These are phyloP conservation scores for Seriola quinqueradiata DNA, from an alignment of 2,113 vertebrate genomes.

Conservation along the genomic window DNA sequence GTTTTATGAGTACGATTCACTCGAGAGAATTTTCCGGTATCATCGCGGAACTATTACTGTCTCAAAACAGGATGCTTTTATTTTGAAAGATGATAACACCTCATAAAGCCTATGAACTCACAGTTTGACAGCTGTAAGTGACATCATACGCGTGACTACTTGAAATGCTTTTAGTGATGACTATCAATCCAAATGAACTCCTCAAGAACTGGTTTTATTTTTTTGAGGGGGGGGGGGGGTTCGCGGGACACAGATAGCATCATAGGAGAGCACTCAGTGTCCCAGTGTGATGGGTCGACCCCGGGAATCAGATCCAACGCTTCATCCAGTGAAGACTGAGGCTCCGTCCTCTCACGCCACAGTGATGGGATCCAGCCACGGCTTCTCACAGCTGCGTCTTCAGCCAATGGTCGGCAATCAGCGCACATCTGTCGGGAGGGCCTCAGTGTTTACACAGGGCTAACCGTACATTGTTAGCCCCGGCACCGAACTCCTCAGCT, in stretches of 20 bases:
- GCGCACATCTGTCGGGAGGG: conserved; percentile 67
- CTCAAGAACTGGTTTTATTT: background rate
- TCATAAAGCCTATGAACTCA: background rate
- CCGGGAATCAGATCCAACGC: conserved; percentile 29
- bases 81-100: conserved; percentile 25
- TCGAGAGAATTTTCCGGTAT: background rate
- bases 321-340: background rate
- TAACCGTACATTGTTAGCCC: conserved; percentile 40
- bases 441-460: conserved; percentile 74
- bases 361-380: conserved; percentile 61
- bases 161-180: conserved; percentile 60
- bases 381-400: conserved; percentile 46
- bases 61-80: background rate
- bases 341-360: conserved; percentile 51
- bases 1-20: background rate
- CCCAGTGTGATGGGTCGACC: conserved; percentile 12
- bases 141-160: conserved; percentile 54
- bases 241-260: conserved; percentile 43
- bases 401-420: conserved; percentile 51
- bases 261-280: conserved; percentile 38
- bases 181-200: conserved; percentile 38
- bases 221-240: background rate
- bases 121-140: conserved; percentile 39
- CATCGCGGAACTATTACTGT: background rate
- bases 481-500: conserved; percentile 38